These are phyloP conservation scores for Homarus americanus DNA, from an alignment of 1,140 invertebrate species.

Conservation along the genomic window DNA sequence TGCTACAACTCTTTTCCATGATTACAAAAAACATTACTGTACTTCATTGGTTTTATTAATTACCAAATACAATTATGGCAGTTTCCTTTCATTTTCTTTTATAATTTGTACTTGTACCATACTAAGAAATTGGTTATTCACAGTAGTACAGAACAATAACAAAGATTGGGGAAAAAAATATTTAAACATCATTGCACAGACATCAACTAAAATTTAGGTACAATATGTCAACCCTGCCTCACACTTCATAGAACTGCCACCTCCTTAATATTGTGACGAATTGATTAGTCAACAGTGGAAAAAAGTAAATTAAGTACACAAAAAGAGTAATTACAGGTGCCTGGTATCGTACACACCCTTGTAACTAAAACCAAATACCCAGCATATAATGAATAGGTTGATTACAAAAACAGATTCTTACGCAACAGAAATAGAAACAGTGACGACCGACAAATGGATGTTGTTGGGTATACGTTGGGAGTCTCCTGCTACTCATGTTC, in stretches of 20 bases:
- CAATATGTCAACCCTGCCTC: neutral
- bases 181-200: neutral
- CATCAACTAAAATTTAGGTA: constrained; percentile 20
- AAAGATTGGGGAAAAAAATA: neutral
- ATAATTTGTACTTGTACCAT: constrained; percentile 17
- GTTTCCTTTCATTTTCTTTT: neutral
- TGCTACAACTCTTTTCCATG: neutral
- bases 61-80: neutral
- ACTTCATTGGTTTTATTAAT: neutral
- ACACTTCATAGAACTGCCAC: neutral
- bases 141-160: neutral
- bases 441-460: constrained; percentile 54
- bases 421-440: constrained; percentile 50
- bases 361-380: constrained; percentile 56
- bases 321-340: constrained; percentile 19
- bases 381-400: constrained; percentile 31
- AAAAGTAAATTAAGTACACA: constrained; percentile 56
- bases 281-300: constrained; percentile 18
- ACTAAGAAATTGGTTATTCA: neutral
- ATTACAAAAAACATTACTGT: constrained; percentile 3
- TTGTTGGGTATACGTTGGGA: constrained; percentile 41
- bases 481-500: constrained; percentile 33
- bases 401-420: constrained; percentile 50
- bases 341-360: constrained; percentile 25
- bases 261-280: constrained; percentile 6